These are phyloP conservation scores for Apocheima hispidaria DNA, from an alignment of 2,888 invertebrate species.

Conservation along the genomic window DNA sequence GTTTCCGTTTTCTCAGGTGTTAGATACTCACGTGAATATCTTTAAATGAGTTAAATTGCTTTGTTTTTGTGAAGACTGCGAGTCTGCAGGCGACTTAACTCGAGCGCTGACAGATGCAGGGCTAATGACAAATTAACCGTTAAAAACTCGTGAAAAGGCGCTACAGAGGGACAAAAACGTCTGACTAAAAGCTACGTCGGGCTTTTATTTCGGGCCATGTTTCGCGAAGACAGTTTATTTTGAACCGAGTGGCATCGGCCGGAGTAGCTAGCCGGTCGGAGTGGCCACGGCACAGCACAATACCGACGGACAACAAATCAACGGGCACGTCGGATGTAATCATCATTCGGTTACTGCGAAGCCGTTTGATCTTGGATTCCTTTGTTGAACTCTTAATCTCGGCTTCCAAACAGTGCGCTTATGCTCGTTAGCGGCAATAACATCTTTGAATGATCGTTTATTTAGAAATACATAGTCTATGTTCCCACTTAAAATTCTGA, in stretches of 20 bases:
- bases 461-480: slow-evolving; percentile 17
- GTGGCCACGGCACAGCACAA: slow-evolving; percentile 47
- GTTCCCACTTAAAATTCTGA: slow-evolving; percentile 19
- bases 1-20: slow-evolving; percentile 34
- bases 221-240: slow-evolving; percentile 73
- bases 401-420: slow-evolving; percentile 42
- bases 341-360: slow-evolving; percentile 65
- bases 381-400: slow-evolving; percentile 57
- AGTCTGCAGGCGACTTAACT: slow-evolving; percentile 61
- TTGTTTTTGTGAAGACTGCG: slow-evolving; percentile 57
- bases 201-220: slow-evolving; percentile 66
- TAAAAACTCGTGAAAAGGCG: slow-evolving; percentile 73
- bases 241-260: slow-evolving; percentile 51
- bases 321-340: slow-evolving; percentile 68
- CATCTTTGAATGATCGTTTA: slow-evolving; percentile 39
- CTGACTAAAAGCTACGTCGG: slow-evolving; percentile 60
- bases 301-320: slow-evolving; percentile 54
- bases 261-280: slow-evolving; percentile 26
- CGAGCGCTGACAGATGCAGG: slow-evolving; percentile 73
- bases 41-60: slow-evolving; percentile 51
- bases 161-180: slow-evolving; percentile 59
- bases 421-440: slow-evolving; percentile 38
- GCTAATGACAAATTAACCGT: slow-evolving; percentile 80
- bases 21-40: slow-evolving; percentile 45
- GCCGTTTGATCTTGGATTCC: slow-evolving; percentile 72